phyloP scores from a whole-genome alignment of 2,113 vertebrate species.

The Manacus vitellinus region DNA sequence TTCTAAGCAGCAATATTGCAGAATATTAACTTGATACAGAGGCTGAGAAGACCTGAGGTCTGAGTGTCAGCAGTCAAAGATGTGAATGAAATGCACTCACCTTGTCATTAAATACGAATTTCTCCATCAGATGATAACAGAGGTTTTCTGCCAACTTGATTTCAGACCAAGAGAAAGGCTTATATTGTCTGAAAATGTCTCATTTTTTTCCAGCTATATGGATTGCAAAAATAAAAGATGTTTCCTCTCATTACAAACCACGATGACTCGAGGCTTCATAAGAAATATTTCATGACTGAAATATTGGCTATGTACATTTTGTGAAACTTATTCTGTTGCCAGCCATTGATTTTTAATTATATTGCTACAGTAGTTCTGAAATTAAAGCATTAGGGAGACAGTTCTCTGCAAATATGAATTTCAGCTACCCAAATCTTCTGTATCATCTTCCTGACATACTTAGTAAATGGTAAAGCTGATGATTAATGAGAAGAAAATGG shows the following conservation, averaged over 20 bases:
- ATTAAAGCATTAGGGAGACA: not conserved
- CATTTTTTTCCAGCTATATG: not conserved
- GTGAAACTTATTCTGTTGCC: not conserved
- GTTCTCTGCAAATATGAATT: not conserved
- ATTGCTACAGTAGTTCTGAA: not conserved
- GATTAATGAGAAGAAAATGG: not conserved
- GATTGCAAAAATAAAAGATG: not conserved
- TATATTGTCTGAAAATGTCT: not conserved
- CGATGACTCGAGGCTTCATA: not conserved
- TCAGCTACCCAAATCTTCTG: not conserved
- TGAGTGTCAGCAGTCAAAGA: not conserved
- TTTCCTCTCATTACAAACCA: not conserved
- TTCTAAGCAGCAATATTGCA: not conserved
- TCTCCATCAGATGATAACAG: not conserved
- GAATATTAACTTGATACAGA: not conserved
- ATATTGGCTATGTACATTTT: not conserved
- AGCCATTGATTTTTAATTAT: not conserved
- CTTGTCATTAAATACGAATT: not conserved
- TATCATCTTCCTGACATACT: not conserved
- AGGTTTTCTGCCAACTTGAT: not conserved
- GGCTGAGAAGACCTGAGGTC: not conserved
- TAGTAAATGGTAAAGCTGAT: not conserved
- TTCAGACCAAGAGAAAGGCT: not conserved
- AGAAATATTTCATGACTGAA: not conserved
- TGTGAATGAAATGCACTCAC: not conserved